Conservation (phyloP, 1,140 invertebrate species). For the Littorina saxatilis region DNA sequence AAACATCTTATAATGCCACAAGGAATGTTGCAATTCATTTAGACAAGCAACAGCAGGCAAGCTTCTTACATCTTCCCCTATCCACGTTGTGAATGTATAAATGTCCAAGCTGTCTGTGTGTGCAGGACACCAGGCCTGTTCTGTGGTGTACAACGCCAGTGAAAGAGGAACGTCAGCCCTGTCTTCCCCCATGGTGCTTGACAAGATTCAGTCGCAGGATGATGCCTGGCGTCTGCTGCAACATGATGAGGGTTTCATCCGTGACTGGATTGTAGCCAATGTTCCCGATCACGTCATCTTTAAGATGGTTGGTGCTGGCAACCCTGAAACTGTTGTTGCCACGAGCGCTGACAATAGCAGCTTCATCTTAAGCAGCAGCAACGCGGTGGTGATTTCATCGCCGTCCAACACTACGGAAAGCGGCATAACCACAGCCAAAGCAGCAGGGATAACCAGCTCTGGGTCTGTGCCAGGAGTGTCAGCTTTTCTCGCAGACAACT, state of each 20-base stretch:
- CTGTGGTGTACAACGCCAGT: not conserved
- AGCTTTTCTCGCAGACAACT: not conserved
- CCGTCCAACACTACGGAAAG: not conserved
- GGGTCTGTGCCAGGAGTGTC: not conserved
- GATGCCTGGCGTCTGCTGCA: conserved; percentile 32
- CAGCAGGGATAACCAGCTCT: not conserved
- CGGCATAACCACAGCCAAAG: not conserved
- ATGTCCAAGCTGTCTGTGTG: too few relatives aligned
- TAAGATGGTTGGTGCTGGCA: conserved; percentile 31
- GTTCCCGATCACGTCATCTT: conserved; percentile 38
- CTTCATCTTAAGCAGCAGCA: not conserved
- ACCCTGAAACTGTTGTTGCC: not conserved
- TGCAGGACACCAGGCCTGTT: conserved; percentile 1
- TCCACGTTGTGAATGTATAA: too few relatives aligned
- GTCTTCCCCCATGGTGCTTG: not conserved
- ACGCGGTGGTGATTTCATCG: not conserved
- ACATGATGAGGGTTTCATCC: conserved; percentile 31
- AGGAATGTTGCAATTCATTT: too few relatives aligned
- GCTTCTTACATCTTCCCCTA: too few relatives aligned
- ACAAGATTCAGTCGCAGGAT: conserved; percentile 36
- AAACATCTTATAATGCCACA: too few relatives aligned
- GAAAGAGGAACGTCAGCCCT: not conserved
- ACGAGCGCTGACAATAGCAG: not conserved
- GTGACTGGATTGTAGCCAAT: conserved; percentile 35
- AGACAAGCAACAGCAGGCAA: too few relatives aligned